Evolutionary conservation across 2,888 invertebrate species (phyloP), one percentile per base, ranked within the genome.

Genomic region (Platyscelio sp.): DNA sequence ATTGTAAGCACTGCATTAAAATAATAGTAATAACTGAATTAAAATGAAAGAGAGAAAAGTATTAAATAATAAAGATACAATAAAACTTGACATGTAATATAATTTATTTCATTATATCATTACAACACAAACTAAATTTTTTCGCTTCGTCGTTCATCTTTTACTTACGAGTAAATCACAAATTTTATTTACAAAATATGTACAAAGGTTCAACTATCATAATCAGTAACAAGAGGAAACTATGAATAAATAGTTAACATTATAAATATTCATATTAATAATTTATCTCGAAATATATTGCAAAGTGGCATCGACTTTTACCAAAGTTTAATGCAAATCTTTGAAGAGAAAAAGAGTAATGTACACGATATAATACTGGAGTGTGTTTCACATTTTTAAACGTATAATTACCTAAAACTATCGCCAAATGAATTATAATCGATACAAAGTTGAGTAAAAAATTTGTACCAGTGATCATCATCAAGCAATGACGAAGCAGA

Each of bases 81-180:
- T n/a, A n/a, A n/a, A n/a, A n/a, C n/a, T 82, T 78, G 89, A 89
- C 89, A 89, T 89, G 88, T 91, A 90, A 90, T 92, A 92, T 92
- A 92, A 92, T 92, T 92, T 92, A 92, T 92, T 91, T 91, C 86
- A 88, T 91, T 92, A 92, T 92, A 92, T 92, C 91, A 91, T 91
- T 91, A 90, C 89, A 92, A 92, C 92, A 92, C 92, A 92, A 92
- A 91, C 91, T 90, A 91, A 91, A 90, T 91, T 89, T n/a, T 87
- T 79, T 60, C 67, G 79, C 65, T 71, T 88, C 88, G 90, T 90
- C 88, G 87, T 74, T 75, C 38, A 29, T 65, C 3, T 40, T 75
- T 79, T 49, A 81, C 81, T 82, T 83, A 85, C 61, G 61, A 79
- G 61, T 85, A 85, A 85, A 85, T 85, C 85, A 85, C 85, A 82